Conservation (phyloP, 2,113 vertebrate genomes). For the Alectura lathami region DNA sequence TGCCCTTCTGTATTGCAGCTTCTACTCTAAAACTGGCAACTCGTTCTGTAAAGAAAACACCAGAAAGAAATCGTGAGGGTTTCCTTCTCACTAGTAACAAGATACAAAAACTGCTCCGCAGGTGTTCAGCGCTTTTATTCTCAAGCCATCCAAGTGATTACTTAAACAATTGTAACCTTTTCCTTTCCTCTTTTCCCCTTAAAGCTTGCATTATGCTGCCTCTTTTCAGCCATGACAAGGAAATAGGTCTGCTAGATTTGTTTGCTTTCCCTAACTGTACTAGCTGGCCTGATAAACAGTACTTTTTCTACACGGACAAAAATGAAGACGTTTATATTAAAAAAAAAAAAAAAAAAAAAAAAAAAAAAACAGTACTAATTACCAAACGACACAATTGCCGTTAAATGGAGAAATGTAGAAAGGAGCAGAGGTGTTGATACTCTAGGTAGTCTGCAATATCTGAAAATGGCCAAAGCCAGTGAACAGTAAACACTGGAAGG, state of each 20-base stretch:
- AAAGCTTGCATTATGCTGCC: background rate
- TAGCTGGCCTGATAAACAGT: rapidly evolving
- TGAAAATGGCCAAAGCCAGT: background rate
- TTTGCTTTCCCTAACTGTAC: rapidly evolving
- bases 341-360: background rate
- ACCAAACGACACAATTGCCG: too few species aligned
- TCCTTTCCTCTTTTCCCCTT: background rate
- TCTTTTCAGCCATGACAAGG: background rate
- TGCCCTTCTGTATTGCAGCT: background rate
- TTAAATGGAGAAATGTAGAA: background rate
- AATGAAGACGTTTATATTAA: rapidly evolving
- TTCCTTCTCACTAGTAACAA: background rate
- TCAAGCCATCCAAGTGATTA: rapidly evolving
- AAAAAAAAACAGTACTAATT: background rate
- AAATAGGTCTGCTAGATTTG: background rate
- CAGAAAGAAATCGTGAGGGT: background rate
- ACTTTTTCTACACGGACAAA: rapidly evolving
- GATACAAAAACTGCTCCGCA: background rate
- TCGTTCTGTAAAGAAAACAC: background rate
- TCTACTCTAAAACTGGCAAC: background rate
- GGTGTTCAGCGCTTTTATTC: background rate
- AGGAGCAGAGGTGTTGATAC: rapidly evolving
- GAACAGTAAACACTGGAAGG: rapidly evolving
- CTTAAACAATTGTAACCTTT: background rate
- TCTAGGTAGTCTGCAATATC: rapidly evolving